Conservation (phyloP, 2,797 vertebrate genomes). For the Myotis vivesi region DNA sequence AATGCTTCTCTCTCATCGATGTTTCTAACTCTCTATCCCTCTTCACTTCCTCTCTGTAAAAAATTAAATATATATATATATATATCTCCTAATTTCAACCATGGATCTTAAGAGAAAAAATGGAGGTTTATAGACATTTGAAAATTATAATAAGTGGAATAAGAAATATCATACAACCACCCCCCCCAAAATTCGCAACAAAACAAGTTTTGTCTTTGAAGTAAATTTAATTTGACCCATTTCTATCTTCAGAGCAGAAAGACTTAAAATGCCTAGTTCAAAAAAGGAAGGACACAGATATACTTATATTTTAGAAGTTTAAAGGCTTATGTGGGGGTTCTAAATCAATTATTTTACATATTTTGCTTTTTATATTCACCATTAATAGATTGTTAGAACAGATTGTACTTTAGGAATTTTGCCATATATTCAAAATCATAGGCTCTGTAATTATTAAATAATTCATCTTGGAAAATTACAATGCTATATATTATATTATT, state of each 20-base stretch:
- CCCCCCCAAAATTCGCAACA: not conserved
- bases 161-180: not conserved
- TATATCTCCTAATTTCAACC: too few species aligned
- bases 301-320: not conserved
- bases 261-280: not conserved
- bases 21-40: too few species aligned
- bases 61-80: too few species aligned
- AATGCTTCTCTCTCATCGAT: too few species aligned
- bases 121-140: not conserved
- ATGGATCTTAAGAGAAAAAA: not conserved
- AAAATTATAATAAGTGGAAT: not conserved
- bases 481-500: slow-evolving; percentile 57
- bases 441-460: slow-evolving; percentile 67
- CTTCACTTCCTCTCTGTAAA: too few species aligned
- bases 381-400: slow-evolving; percentile 27
- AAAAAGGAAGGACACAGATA: not conserved
- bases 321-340: not conserved
- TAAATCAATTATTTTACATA: slow-evolving; percentile 50
- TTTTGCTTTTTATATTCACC: slow-evolving; percentile 57
- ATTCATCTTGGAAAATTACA: slow-evolving; percentile 60
- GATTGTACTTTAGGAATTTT: slow-evolving; percentile 36
- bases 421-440: slow-evolving; percentile 50
- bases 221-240: not conserved
- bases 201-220: slow-evolving; percentile 30
- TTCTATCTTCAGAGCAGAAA: not conserved